Base-by-base conservation (phyloP, 2,888 invertebrate species). In the Sinodicranocentrus sp. region DNA sequence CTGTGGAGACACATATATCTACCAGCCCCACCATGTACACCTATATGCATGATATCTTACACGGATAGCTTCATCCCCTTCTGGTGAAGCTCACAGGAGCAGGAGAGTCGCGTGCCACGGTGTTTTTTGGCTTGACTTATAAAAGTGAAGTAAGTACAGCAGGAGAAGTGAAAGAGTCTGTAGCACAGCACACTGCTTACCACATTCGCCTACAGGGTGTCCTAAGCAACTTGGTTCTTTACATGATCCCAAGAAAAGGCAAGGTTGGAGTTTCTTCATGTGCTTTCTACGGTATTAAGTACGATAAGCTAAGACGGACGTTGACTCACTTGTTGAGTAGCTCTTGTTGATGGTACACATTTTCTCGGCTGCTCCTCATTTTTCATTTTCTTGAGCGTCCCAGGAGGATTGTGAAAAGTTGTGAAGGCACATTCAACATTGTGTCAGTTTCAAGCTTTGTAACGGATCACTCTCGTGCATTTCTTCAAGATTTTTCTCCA, bases 321-420 rank as follows among this genome's bases (percentile, higher is more conserved):
- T 75, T 82, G 68, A 82, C 82, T 82, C 82, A 82, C 82, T 82
- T 82, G 82, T 82, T 82, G 82, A 82, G 82, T 73, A 68, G 82
- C 73, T 72, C 21, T 59, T 75, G 72, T 75, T 57, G 17, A 59
- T 33, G 73, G 61, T 48, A 68, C 67, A 72, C 80, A 82, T 52
- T 75, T 52, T 44, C 44, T 70, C 57, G 6, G 57, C 65, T 71
- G 71, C 61, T 70, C 33, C 54, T 61, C 43, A 28, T 39, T 26
- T 52, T 21, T 19, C 44, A 70, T 67, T 54, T 13, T 26, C 26
- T 67, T 67, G n/a, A 39, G 33, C 17, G 67, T 71, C 44, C 15
- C 57, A 15, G 28, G 71, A 26, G 63, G 63, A 28, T 25, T 63
- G 33, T 15, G 63, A 17, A n/a, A 19, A 17, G 13, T 3, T 2